Percentiles rank a stretch among this genome's conserved stretches.
Conservation (phyloP, 2,113 vertebrate genomes). For the Synodontis membranacea region DNA sequence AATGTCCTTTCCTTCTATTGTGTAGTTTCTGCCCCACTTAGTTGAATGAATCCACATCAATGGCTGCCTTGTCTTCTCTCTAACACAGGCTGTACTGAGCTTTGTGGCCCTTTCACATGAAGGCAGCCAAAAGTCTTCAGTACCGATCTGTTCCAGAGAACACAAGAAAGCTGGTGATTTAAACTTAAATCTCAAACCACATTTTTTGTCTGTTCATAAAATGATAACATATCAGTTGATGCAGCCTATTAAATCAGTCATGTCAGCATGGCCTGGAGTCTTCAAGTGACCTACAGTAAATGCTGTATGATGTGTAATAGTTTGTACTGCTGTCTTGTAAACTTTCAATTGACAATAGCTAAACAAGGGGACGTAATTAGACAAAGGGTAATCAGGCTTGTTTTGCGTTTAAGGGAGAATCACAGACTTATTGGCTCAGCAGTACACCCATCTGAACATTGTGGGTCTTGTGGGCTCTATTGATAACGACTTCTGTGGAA, state of each 20-base stretch:
- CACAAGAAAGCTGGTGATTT: background rate
- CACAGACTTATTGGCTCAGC: conserved; percentile 74
- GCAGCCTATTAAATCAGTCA: background rate
- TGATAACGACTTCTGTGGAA: conserved; percentile 97
- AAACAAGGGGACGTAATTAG: background rate
- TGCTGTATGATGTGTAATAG: background rate
- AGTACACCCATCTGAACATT: conserved; percentile 86
- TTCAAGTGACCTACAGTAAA: background rate
- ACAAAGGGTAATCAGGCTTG: background rate
- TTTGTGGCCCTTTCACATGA: background rate
- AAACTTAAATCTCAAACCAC: background rate
- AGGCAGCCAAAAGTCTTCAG: background rate
- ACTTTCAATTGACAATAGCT: background rate
- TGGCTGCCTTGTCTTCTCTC: background rate
- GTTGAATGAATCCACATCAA: conserved; percentile 21
- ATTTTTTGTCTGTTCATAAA: background rate
- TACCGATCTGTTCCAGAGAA: background rate
- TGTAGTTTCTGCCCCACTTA: conserved; percentile 18
- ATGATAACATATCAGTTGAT: background rate
- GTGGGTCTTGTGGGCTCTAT: conserved; percentile 96
- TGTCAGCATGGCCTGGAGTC: background rate
- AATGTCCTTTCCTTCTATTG: background rate
- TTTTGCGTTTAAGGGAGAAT: conserved; percentile 76
- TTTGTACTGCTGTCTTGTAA: background rate
- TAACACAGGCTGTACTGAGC: background rate